Conservation (phyloP, 23 tunicate species). For the Clavelina lepadiformis region DNA sequence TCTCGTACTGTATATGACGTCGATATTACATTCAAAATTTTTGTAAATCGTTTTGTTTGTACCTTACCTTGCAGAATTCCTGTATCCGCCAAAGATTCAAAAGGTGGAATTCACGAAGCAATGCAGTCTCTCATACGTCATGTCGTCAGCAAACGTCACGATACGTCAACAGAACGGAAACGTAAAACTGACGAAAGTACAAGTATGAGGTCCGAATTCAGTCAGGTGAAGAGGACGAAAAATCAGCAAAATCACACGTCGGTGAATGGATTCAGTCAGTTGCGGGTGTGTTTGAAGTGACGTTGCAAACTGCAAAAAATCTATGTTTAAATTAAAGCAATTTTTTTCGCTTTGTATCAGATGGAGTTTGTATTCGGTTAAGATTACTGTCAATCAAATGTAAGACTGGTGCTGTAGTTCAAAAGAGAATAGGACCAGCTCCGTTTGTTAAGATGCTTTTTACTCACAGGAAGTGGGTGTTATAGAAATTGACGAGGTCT, state of each 20-base stretch:
- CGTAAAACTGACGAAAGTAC: slow-evolving; percentile 31
- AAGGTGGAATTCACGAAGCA: slow-evolving; percentile 60
- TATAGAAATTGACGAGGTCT: slow-evolving; percentile 51
- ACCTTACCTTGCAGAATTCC: slow-evolving; percentile 23
- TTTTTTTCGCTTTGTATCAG: too few relatives aligned
- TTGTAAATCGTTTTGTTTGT: too few relatives aligned
- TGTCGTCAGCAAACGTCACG: slow-evolving; percentile 25
- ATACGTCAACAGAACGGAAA: slow-evolving; percentile 1
- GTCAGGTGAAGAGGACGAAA: slow-evolving; percentile 9
- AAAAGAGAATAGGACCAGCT: too few relatives aligned
- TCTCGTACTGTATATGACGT: too few relatives aligned
- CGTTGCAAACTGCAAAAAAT: too few relatives aligned
- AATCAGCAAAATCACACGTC: too few relatives aligned
- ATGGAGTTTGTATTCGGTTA: too few relatives aligned
- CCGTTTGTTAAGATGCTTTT: too few relatives aligned
- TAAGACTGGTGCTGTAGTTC: too few relatives aligned
- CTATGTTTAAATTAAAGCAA: too few relatives aligned
- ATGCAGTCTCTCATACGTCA: slow-evolving; percentile 52
- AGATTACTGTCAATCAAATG: too few relatives aligned
- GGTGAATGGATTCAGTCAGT: slow-evolving; percentile 26
- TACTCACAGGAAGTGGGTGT: slow-evolving; percentile 48
- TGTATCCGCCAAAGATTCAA: slow-evolving; percentile 45
- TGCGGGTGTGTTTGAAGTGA: slow-evolving; percentile 58
- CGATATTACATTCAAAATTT: too few relatives aligned
- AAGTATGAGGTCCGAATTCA: slow-evolving; percentile 9